A percentile compares a stretch with the other conserved stretches of the same genome.
phyloP scores from a whole-genome alignment of 2,113 vertebrate genomes.

The Pavo muticus region DNA sequence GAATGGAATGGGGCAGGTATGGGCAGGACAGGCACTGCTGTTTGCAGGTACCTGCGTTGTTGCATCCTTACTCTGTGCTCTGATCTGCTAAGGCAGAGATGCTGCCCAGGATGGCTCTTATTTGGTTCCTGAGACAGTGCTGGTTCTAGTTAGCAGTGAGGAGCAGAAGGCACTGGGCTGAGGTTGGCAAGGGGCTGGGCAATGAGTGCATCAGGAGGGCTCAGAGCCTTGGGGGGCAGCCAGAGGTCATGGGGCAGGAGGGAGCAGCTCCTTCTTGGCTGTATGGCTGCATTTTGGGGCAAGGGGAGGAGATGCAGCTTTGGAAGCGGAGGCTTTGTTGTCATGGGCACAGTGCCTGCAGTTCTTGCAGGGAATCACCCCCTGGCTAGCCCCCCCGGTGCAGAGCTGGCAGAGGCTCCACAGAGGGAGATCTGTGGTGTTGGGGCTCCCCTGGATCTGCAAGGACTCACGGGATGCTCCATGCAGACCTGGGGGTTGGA shows the following conservation, averaged over 20 bases:
- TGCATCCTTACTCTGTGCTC: not conserved
- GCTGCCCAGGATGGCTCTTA: not conserved
- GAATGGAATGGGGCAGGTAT: not conserved
- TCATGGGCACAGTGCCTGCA: not conserved
- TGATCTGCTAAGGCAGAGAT: not conserved
- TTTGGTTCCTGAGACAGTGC: not conserved
- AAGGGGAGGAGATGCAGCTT: not conserved
- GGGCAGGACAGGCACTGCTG: not conserved
- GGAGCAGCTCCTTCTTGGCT: not conserved
- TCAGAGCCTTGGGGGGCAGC: not conserved
- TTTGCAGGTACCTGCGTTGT: not conserved
- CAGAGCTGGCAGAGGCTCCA: not conserved
- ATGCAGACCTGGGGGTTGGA: not conserved
- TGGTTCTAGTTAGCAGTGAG: not conserved
- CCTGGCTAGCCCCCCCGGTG: accelerated
- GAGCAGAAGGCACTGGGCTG: not conserved
- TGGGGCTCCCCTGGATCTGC: not conserved
- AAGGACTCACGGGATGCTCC: not conserved
- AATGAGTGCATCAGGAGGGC: not conserved
- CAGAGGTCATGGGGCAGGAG: not conserved
- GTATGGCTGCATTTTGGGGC: not conserved
- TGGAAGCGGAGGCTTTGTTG: not conserved
- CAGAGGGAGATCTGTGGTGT: not conserved
- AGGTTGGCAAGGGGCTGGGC: accelerated
- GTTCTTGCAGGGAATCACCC: not conserved